Evolutionary conservation across 2,797 vertebrate genomes (phyloP).

Genomic region (Brotogeris chrysoptera): DNA sequence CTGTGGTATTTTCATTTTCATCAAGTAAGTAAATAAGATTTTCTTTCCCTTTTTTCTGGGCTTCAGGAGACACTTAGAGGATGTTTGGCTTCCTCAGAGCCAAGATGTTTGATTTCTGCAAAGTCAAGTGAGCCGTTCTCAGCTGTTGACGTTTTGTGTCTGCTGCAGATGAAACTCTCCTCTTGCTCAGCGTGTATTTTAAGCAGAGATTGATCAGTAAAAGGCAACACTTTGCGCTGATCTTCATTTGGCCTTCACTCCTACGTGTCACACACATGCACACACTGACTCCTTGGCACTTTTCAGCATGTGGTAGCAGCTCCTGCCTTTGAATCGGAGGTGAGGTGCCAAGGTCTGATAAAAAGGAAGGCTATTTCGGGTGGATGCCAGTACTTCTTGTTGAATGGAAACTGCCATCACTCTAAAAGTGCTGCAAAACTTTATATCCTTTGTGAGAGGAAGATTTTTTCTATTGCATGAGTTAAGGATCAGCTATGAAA

Average conservation of each 20-base stretch:
- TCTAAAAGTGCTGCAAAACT: background rate
- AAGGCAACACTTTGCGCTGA: background rate
- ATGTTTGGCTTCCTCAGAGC: background rate
- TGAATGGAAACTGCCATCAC: background rate
- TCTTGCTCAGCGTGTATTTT: background rate
- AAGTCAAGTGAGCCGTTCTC: background rate
- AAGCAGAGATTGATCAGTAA: background rate
- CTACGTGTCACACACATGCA: rapidly evolving
- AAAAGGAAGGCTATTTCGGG: background rate
- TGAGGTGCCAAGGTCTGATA: background rate
- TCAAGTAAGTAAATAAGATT: background rate
- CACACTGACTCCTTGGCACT: rapidly evolving
- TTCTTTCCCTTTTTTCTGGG: background rate
- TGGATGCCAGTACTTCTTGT: background rate
- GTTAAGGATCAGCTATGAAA: background rate
- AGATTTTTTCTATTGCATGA: background rate
- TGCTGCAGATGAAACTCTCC: background rate
- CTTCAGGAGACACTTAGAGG: background rate
- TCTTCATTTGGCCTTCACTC: background rate
- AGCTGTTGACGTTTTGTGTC: background rate
- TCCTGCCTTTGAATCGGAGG: background rate
- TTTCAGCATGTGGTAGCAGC: rapidly evolving
- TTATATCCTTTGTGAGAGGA: background rate
- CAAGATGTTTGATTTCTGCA: background rate
- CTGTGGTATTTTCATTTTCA: background rate